A percentile compares a stretch with the other conserved stretches of the same genome.
phyloP scores from a whole-genome alignment of 2,797 vertebrate genomes.

The Ceyx erithaca region DNA sequence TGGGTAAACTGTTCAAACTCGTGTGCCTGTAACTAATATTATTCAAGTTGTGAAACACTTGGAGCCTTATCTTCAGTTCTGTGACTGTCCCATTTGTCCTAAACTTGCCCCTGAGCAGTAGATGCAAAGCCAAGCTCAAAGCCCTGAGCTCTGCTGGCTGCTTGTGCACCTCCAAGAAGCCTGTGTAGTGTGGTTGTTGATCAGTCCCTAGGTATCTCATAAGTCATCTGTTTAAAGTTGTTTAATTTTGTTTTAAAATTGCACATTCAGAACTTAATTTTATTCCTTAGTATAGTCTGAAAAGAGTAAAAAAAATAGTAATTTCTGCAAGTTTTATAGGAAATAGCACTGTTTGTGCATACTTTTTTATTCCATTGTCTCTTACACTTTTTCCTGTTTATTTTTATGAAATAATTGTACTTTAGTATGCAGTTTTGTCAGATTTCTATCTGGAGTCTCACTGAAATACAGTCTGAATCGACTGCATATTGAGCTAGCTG shows the following conservation, averaged over 20 bases:
- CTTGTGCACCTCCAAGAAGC: background rate
- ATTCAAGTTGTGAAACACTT: background rate
- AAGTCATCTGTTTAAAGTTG: background rate
- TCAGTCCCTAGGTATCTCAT: background rate
- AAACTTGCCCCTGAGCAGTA: background rate
- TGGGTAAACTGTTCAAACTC: background rate
- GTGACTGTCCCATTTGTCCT: background rate
- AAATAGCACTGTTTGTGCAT: background rate
- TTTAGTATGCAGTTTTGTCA: background rate
- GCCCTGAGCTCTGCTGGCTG: background rate
- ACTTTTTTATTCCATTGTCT: background rate
- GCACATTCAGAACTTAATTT: background rate
- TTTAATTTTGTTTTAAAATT: background rate
- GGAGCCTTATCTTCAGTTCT: background rate
- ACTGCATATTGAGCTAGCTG: background rate
- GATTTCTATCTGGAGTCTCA: background rate
- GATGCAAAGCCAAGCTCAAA: background rate
- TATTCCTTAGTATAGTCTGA: background rate
- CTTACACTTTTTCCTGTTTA: background rate
- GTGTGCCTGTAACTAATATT: fast-evolving
- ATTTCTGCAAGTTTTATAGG: background rate
- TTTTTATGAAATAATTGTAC: background rate
- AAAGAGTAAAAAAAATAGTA: background rate
- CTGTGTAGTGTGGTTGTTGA: background rate
- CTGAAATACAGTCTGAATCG: background rate